Evolutionary conservation across 2,113 vertebrate genomes (phyloP).

Genomic region (Ammodramus savannarum): DNA sequence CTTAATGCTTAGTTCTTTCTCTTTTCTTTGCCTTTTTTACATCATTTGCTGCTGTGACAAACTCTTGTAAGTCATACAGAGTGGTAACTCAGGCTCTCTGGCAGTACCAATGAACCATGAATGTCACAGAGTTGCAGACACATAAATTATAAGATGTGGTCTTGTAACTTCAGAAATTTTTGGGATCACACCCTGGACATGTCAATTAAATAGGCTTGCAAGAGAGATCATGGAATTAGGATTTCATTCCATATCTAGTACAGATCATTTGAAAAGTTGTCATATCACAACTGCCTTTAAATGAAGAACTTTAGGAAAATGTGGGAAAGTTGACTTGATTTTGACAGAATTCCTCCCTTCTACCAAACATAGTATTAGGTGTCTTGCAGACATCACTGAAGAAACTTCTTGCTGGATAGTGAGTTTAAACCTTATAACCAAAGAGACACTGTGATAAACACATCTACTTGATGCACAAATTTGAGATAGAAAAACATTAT

Average conservation of each 20-base stretch:
- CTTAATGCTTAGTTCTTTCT: neutral
- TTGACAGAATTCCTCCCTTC: neutral
- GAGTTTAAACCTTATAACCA: neutral
- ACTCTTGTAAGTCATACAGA: neutral
- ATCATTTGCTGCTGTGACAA: neutral
- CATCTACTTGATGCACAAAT: neutral
- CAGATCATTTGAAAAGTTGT: neutral
- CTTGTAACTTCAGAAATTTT: neutral
- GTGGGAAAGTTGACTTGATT: neutral
- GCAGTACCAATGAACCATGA: neutral
- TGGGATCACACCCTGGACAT: neutral
- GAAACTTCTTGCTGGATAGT: neutral
- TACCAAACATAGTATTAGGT: rapidly evolving
- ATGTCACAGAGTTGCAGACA: rapidly evolving
- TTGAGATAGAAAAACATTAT: neutral
- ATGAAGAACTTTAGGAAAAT: neutral
- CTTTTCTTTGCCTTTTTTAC: neutral
- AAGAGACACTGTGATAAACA: neutral
- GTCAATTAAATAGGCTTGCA: neutral
- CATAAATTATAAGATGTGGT: neutral
- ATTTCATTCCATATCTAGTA: neutral
- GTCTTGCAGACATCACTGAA: neutral
- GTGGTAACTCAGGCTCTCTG: neutral
- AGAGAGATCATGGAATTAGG: neutral
- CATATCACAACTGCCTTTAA: neutral